These are phyloP conservation scores for Brachypteracias leptosomus DNA, from an alignment of 2,113 vertebrate genomes.

Conservation along the genomic window DNA sequence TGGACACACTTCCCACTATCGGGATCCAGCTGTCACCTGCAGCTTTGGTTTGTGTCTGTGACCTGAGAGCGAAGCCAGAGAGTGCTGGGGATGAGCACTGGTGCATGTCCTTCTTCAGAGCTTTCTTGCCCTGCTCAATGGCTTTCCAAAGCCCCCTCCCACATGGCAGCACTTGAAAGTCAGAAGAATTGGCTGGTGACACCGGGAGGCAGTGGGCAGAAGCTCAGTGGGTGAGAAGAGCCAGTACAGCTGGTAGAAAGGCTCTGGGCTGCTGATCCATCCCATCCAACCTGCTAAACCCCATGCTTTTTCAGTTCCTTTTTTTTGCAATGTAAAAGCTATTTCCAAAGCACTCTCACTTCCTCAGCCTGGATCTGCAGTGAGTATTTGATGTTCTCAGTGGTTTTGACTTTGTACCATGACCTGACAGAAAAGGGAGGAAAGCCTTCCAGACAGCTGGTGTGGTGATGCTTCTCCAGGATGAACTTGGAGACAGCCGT, in stretches of 20 bases:
- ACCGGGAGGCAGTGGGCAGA: background rate
- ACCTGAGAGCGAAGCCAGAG: background rate
- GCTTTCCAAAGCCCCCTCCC: background rate
- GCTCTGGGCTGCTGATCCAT: background rate
- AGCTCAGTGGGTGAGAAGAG: background rate
- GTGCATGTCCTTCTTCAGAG: background rate
- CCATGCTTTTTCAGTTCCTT: background rate
- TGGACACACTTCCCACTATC: background rate
- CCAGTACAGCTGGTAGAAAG: background rate
- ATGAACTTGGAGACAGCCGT: background rate
- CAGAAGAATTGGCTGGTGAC: background rate
- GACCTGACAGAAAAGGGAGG: background rate
- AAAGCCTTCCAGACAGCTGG: background rate
- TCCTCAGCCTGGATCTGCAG: background rate
- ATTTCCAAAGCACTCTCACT: background rate
- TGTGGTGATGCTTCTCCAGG: background rate
- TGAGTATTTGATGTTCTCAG: background rate
- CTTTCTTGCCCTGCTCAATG: background rate
- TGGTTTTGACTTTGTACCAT: background rate
- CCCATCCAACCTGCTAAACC: background rate
- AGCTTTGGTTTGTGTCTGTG: background rate
- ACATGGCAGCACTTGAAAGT: background rate
- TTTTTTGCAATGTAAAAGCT: background rate
- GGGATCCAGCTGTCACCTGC: background rate
- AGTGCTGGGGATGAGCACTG: background rate